Conservation (phyloP, 2,797 vertebrate species). For the Mormyrus hasselquistii region DNA sequence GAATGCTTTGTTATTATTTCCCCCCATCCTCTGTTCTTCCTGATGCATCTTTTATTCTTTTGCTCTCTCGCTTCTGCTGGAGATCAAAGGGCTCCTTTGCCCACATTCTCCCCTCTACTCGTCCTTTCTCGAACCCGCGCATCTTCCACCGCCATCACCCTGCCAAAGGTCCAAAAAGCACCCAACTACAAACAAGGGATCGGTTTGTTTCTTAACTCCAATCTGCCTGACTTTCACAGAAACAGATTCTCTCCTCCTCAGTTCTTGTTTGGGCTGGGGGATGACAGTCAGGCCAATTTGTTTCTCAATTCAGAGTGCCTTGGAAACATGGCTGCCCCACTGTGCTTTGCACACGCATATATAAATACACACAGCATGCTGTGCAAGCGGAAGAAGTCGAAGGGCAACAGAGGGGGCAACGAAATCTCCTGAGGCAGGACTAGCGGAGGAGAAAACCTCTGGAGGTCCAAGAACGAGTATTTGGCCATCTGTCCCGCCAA, state of each 20-base stretch:
- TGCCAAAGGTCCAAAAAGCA: not conserved
- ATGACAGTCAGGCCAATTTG: not conserved
- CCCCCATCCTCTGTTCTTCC: conserved; percentile 50
- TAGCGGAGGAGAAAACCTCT: not conserved
- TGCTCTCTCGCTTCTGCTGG: conserved; percentile 47
- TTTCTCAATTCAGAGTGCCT: not conserved
- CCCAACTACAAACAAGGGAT: not conserved
- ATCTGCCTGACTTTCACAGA: not conserved
- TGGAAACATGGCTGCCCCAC: not conserved
- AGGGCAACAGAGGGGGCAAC: not conserved
- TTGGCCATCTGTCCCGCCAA: not conserved
- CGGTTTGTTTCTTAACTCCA: not conserved
- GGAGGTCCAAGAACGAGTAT: not conserved
- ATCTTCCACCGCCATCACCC: not conserved
- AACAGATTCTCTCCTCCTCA: not conserved
- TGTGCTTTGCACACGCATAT: not conserved
- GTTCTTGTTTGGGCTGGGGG: not conserved
- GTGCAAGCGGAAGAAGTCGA: not conserved
- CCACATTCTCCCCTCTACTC: conserved; percentile 42
- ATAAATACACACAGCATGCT: not conserved
- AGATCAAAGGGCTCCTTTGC: conserved; percentile 65
- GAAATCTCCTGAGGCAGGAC: not conserved
- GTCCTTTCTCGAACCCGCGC: conserved; percentile 25
- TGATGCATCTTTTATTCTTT: conserved; percentile 49
- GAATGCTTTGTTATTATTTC: conserved; percentile 31